Base-by-base conservation (phyloP, 2,113 vertebrate species). In the Thunnus thynnus region DNA sequence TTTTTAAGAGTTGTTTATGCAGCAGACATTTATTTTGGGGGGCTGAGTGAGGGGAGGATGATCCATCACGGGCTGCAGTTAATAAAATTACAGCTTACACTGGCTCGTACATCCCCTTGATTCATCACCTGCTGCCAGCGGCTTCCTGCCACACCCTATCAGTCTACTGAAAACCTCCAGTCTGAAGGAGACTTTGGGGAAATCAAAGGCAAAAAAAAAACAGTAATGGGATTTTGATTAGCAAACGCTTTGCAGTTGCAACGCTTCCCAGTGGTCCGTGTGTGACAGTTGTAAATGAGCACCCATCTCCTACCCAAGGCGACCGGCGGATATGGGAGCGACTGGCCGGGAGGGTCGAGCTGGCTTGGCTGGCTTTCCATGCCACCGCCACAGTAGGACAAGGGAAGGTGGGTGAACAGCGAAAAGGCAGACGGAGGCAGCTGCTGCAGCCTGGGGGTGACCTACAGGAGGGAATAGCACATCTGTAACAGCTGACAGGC, bases 41-140 rank as follows among this genome's bases (percentile, higher is more conserved):
- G 58, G 9, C n/a, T 50, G 61, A 60, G 48, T 44, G 52, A 51
- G 47, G 57, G 70, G 82, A 62, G 88, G 74, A 85, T 87, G 89
- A 92, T 94, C 87, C 87, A 93, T 90, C 91, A 90, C 17, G 76
- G 84, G 91, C 92, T 91, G 84, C 90, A 88, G 85, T 94, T 95
- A 95, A 94, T 94, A 95, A 96, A 96, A 95, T 95, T 89, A 93
- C 90, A 86, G 82, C 86, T 89, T 82, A 88, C 81, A 67, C 78
- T 44, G 66, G 85, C 50, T 83, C 55, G 13, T 82, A 89, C 92
- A 93, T 94, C 78, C 83, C 83, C 78, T 83, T 95, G 92, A 96
- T 96, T 95, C 94, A 94, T 91, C 41, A 77, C 85, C 77, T 92
- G 90, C 93, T 91, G 77, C 70, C 94, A 89, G 93, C 87, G 84